phyloP scores from a whole-genome alignment of 2,888 invertebrate genomes.

The Gisinianus flammeolus region DNA sequence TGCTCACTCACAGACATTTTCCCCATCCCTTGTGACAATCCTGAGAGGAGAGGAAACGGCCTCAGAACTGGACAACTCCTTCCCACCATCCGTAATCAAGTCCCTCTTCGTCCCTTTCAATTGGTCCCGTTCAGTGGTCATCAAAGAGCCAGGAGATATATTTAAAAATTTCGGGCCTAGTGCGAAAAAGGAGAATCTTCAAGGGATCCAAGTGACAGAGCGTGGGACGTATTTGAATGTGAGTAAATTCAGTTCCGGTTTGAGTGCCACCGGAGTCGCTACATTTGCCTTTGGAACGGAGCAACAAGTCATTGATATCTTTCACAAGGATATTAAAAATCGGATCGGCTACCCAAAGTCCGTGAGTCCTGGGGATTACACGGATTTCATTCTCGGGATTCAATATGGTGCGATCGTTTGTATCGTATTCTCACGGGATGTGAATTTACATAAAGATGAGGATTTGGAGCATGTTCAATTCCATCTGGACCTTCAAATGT shows the following conservation, averaged over 20 bases:
- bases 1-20: background rate
- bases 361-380: background rate
- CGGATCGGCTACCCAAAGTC: background rate
- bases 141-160: background rate
- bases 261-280: background rate
- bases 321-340: background rate
- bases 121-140: background rate
- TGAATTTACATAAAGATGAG: background rate
- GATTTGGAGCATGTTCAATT: background rate
- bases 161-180: background rate
- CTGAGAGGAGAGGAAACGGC: background rate
- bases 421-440: background rate
- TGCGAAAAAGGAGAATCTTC: background rate
- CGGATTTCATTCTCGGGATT: background rate
- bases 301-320: background rate
- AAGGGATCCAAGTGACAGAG: background rate
- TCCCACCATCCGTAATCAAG: background rate
- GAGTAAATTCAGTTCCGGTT: background rate
- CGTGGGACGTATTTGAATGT: background rate
- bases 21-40: background rate
- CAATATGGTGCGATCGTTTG: background rate
- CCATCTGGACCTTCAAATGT: slow-evolving; percentile 3
- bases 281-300: background rate
- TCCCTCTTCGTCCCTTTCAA: background rate
- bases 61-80: background rate